These are phyloP conservation scores for Hetaerina titia DNA, from an alignment of 2,888 invertebrate species.

Conservation along the genomic window DNA sequence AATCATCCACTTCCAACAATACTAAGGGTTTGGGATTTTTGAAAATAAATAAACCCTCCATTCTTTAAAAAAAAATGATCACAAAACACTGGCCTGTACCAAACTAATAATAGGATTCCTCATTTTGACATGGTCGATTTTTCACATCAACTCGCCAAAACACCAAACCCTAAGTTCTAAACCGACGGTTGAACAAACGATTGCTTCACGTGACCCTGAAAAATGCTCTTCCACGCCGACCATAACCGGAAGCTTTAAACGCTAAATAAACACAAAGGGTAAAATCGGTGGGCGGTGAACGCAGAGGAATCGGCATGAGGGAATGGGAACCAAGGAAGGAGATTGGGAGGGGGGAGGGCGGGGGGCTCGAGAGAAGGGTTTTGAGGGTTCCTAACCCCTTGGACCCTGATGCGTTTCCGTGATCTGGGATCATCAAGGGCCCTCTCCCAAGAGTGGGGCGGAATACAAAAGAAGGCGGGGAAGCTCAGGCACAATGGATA, in stretches of 20 bases:
- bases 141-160: too few relatives aligned
- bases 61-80: too few relatives aligned
- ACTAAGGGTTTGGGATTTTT: too few relatives aligned
- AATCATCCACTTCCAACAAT: too few relatives aligned
- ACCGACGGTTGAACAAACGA: too few relatives aligned
- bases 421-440: conserved; percentile 47
- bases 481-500: conserved; percentile 42
- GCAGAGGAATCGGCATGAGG: not conserved
- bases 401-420: conserved; percentile 54
- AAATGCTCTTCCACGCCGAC: not conserved
- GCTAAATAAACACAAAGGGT: not conserved
- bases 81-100: too few relatives aligned
- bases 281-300: not conserved
- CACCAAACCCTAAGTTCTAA: too few relatives aligned
- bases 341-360: not conserved
- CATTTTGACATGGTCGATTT: too few relatives aligned
- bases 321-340: not conserved
- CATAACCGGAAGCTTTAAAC: not conserved
- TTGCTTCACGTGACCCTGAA: not conserved
- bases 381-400: not conserved
- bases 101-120: too few relatives aligned
- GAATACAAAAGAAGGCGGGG: not conserved
- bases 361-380: not conserved
- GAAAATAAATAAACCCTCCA: too few relatives aligned
- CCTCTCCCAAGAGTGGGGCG: not conserved